phyloP scores from a whole-genome alignment of 2,888 invertebrate species.

The Yponomeuta plumbellus region DNA sequence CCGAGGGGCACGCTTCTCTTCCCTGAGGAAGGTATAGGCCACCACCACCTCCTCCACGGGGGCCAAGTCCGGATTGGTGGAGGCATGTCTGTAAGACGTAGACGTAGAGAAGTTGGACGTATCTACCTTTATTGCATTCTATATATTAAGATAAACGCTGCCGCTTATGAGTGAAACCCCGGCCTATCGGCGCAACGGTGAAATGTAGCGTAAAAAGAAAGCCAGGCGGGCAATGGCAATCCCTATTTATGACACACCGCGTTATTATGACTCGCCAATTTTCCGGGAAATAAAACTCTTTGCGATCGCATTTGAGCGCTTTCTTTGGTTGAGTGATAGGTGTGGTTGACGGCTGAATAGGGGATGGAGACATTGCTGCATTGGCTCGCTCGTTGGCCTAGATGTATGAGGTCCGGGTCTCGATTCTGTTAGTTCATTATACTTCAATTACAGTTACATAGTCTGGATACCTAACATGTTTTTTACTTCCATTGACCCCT shows the following conservation, averaged over 20 bases:
- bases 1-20: no score
- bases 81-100: no score
- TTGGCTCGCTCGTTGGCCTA: not conserved
- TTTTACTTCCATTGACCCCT: no score
- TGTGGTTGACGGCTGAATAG: not conserved
- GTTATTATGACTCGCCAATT: conserved; percentile 74
- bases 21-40: no score
- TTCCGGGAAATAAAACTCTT: conserved; percentile 69
- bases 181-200: conserved; percentile 44
- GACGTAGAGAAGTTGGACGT: no score
- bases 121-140: no score
- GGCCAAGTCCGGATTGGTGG: no score
- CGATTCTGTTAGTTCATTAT: no score
- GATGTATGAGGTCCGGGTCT: no score
- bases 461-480: no score
- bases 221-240: conserved; percentile 65
- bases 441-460: no score
- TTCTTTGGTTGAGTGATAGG: conserved; percentile 7
- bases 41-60: no score
- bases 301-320: conserved; percentile 30
- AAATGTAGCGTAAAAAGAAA: conserved; percentile 70
- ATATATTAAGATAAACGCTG: not conserved
- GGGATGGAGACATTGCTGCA: not conserved
- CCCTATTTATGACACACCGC: conserved; percentile 72
- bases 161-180: conserved; percentile 6